Percentiles rank a stretch among this genome's conserved stretches.
Conservation (phyloP, 1,140 invertebrate species). For the Fopius arisanus region DNA sequence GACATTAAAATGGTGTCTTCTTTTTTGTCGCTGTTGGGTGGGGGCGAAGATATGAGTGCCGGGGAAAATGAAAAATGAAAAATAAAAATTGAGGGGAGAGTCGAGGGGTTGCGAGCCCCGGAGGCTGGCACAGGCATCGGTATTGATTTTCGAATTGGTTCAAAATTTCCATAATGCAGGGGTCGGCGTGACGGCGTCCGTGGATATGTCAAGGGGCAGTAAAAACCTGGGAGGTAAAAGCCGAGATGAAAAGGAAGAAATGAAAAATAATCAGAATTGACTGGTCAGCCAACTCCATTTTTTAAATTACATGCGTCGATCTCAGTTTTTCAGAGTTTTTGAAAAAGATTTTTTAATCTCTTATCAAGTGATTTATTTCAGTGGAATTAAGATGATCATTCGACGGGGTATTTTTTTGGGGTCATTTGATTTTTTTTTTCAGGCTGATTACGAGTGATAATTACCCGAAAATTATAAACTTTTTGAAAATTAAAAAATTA, state of each 20-base stretch:
- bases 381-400: too few relatives aligned
- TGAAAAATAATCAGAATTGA: neutral
- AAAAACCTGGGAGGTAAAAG: neutral
- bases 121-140: slow-evolving; percentile 43
- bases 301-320: too few relatives aligned
- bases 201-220: neutral
- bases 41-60: neutral
- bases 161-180: slow-evolving; percentile 62
- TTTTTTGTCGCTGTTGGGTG: neutral
- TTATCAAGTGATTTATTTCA: too few relatives aligned
- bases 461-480: too few relatives aligned
- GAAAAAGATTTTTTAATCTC: too few relatives aligned
- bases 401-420: too few relatives aligned
- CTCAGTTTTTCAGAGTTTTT: too few relatives aligned
- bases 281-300: neutral
- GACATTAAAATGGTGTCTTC: neutral
- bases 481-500: too few relatives aligned
- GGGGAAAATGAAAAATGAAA: slow-evolving; percentile 5
- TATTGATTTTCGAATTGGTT: slow-evolving; percentile 64
- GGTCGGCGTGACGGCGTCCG: slow-evolving; percentile 15
- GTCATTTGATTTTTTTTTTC: too few relatives aligned
- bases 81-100: slow-evolving; percentile 32
- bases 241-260: neutral
- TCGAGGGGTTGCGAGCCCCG: slow-evolving; percentile 41
- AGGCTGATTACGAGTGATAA: too few relatives aligned